Base-by-base conservation (phyloP, 1,140 invertebrate species). In the Daktulosphaira vitifoliae region DNA sequence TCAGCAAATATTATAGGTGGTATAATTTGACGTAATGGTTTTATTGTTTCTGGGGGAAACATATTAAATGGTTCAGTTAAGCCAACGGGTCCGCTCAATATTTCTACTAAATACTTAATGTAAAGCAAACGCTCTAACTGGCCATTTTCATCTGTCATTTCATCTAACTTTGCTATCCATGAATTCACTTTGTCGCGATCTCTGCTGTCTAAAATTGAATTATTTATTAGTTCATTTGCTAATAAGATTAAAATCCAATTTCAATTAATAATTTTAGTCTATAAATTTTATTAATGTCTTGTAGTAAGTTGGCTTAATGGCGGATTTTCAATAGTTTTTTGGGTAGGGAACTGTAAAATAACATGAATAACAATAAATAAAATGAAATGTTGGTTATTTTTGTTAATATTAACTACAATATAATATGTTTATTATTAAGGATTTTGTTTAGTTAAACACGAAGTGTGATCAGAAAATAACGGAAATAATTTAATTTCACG, bases 21-120 rank as follows among this genome's bases (percentile, higher is more conserved):
- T 18, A 62, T 15, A 1, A 62, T n/a, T 0, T 11, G 0, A 5
- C 15, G 16, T 4, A 62, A 6, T 6, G 56, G 56, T n/a, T 29
- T 62, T 6, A 62, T 5, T 3, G 1, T 33, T 8, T 48, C 16
- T 3, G 56, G 42, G 0, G 42, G 56, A 7, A 11, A 2, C 26
- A 42, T 46, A 25, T 22, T 48, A 25, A 62, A 62, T 3, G 56
- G 56, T 15, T 62, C 56, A 2, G 29, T 38, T 39, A 62, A 13
- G 3, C 56, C 56, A 13, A 20, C 20, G 5, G 25, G 15, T 33
- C 42, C 56, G 44, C 42, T 59, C 4, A 59, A 23, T 2, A 23
- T 46, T 1, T 9, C 3, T 4, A 46, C 39, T 23, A 59, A 9
- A 16, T 46, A 59, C 16, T 26, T 59, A 4, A 46, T 22, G 42